Conservation (phyloP, 2,888 invertebrate species). For the Ethmia dodecea region DNA sequence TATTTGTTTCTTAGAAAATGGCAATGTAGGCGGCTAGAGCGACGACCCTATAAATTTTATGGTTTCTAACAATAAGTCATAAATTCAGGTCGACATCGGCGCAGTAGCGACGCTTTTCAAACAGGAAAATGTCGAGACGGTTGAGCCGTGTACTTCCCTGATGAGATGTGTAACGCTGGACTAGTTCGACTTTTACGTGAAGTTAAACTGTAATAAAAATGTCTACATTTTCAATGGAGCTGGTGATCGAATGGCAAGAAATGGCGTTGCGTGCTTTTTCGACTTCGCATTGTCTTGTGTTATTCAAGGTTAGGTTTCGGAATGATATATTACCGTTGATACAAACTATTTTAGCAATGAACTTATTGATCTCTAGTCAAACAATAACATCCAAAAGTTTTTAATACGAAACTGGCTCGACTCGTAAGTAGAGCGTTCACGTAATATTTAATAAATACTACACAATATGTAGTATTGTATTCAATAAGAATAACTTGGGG, state of each 20-base stretch:
- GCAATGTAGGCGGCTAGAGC: constrained; percentile 27
- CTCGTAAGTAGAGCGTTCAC: too few relatives aligned
- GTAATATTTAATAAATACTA: too few relatives aligned
- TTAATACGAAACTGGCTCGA: too few relatives aligned
- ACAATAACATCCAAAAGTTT: too few relatives aligned
- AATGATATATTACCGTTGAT: constrained; percentile 19
- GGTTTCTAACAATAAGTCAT: constrained; percentile 48
- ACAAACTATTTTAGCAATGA: too few relatives aligned
- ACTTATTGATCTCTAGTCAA: too few relatives aligned
- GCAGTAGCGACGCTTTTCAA: constrained; percentile 16
- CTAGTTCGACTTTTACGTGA: background rate
- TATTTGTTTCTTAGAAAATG: constrained; percentile 21
- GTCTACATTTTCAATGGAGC: background rate
- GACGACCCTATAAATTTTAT: constrained; percentile 41
- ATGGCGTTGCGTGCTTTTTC: constrained; percentile 21
- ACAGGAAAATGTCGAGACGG: constrained; percentile 29
- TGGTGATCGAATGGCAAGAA: constrained; percentile 34
- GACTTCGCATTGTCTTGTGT: constrained; percentile 24
- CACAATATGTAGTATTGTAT: too few relatives aligned
- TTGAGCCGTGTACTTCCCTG: constrained; percentile 19
- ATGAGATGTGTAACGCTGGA: constrained; percentile 1
- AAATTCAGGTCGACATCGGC: constrained; percentile 37
- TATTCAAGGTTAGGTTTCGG: constrained; percentile 29
- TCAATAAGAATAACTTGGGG: too few relatives aligned
- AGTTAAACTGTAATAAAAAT: background rate